A percentile compares a stretch with the other conserved stretches of the same genome.
These are phyloP conservation scores for Drosophila prolongata DNA, from an alignment of 2,888 invertebrate species.

Conservation along the genomic window DNA sequence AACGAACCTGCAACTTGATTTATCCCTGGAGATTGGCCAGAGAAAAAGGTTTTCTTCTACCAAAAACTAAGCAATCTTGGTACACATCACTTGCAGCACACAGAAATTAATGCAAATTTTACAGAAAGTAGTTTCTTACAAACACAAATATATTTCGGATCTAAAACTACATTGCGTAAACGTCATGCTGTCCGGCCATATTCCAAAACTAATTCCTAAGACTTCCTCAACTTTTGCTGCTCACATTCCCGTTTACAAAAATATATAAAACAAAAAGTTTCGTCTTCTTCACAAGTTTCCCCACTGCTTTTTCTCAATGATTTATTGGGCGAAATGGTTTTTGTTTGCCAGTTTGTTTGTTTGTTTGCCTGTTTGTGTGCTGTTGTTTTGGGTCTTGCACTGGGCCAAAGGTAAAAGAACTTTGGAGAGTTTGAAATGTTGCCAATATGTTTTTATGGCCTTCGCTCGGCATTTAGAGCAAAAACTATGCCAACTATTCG, in stretches of 20 bases:
- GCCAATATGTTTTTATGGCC: conserved; percentile 61
- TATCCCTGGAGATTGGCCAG: conserved; percentile 57
- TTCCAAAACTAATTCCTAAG: conserved; percentile 37
- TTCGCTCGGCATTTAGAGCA: conserved; percentile 23
- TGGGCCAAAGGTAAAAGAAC: conserved; percentile 80
- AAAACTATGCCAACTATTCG: conserved; percentile 53
- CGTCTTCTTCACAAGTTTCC: conserved; percentile 37
- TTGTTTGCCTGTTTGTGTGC: conserved; percentile 42
- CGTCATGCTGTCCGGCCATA: conserved; percentile 23
- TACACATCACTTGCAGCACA: conserved; percentile 21
- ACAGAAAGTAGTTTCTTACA: conserved; percentile 1
- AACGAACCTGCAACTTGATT: conserved; percentile 60
- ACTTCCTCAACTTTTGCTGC: conserved; percentile 34
- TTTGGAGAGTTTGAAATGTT: conserved; percentile 63
- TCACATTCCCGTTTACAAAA: conserved; percentile 4
- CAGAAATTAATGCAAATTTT: conserved; percentile 4
- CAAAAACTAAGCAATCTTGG: conserved; percentile 8
- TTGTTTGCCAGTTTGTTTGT: conserved; percentile 50
- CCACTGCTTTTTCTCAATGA: conserved; percentile 44
- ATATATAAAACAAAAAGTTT: conserved; percentile 30
- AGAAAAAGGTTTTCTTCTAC: conserved; percentile 25
- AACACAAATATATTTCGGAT: not conserved
- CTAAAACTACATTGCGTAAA: conserved; percentile 16
- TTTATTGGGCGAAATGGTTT: conserved; percentile 62
- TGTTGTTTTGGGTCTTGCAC: conserved; percentile 51